These are phyloP conservation scores for Zaprionus taronus DNA, from an alignment of 1,140 invertebrate species.

Conservation along the genomic window DNA sequence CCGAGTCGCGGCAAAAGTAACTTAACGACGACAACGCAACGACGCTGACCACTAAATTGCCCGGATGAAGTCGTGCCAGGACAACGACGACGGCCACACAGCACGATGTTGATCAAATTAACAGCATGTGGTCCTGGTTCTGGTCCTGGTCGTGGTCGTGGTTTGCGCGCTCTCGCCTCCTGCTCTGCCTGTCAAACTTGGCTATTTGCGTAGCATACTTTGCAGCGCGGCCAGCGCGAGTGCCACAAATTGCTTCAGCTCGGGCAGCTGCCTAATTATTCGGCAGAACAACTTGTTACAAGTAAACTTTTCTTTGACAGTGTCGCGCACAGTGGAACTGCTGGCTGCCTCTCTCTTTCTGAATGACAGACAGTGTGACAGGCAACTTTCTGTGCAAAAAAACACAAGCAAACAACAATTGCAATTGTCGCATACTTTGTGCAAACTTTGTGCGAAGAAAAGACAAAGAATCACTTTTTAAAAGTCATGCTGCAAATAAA, in stretches of 20 bases:
- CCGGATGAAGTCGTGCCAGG: conserved; percentile 60
- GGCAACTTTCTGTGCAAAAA: not conserved
- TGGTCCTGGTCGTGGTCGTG: not conserved
- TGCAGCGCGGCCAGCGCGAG: conserved; percentile 43
- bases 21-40: not conserved
- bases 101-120: conserved; percentile 76
- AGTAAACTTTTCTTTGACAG: conserved; percentile 49
- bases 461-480: conserved; percentile 42
- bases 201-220: conserved; percentile 61
- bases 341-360: not conserved
- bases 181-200: not conserved
- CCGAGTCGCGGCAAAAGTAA: conserved; percentile 16
- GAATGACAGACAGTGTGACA: not conserved
- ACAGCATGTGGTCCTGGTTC: conserved; percentile 61
- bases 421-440: conserved; percentile 56
- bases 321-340: conserved; percentile 9
- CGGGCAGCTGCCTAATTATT: conserved; percentile 63
- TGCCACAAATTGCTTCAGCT: conserved; percentile 65
- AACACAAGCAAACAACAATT: conserved; percentile 53
- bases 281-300: conserved; percentile 62
- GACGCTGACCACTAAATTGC: conserved; percentile 75
- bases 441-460: conserved; percentile 55
- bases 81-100: not conserved
- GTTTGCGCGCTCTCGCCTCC: not conserved
- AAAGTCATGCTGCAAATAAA: conserved; percentile 68